Evolutionary conservation across 2,113 vertebrate species (phyloP).

Genomic region (Rhizomys pruinosus): DNA sequence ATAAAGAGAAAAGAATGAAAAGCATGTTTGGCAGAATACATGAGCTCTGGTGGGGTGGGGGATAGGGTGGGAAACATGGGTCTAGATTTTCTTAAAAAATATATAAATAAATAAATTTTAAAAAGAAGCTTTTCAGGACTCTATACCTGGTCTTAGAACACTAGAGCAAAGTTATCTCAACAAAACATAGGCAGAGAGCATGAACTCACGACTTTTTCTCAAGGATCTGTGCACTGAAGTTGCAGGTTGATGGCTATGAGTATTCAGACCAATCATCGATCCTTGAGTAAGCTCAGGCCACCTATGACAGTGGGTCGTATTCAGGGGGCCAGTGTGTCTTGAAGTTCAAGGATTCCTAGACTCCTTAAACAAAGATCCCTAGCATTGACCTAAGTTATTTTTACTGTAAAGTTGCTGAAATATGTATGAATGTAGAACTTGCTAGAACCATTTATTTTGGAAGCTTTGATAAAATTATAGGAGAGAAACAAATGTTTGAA

Average conservation of each 20-base stretch:
- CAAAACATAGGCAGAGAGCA: background rate
- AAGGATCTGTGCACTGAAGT: background rate
- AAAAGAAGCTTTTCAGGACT: background rate
- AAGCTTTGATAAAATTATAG: background rate
- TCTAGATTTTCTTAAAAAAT: no score
- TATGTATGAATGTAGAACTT: background rate
- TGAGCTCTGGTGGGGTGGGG: no score
- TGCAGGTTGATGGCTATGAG: background rate
- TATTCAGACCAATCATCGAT: background rate
- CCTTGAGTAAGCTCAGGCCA: background rate
- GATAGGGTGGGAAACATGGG: no score
- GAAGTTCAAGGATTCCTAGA: background rate
- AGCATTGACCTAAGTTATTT: background rate
- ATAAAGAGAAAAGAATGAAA: no score
- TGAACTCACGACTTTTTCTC: background rate
- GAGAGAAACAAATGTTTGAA: background rate
- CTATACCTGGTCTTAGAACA: background rate
- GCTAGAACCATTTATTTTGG: background rate
- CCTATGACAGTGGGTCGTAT: background rate
- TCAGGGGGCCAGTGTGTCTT: background rate
- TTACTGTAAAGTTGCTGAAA: conserved; percentile 22
- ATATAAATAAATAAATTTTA: no score
- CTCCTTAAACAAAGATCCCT: background rate
- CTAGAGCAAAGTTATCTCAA: background rate
- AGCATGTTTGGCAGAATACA: no score